Conservation (phyloP, 2,113 vertebrate species). For the Psittacula cyanocephala region DNA sequence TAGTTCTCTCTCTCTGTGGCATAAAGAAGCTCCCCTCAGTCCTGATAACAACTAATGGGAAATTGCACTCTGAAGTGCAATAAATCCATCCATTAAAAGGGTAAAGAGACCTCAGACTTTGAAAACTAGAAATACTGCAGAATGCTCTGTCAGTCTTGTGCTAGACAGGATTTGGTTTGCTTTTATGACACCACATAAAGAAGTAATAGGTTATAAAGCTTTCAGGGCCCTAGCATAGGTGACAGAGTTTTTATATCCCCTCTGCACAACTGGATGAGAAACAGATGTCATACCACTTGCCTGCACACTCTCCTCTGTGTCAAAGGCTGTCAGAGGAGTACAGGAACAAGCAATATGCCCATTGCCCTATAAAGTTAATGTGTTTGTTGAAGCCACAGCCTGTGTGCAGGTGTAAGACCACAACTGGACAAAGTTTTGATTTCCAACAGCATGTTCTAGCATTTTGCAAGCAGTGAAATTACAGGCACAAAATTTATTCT, state of each 20-base stretch:
- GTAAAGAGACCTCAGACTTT: background rate
- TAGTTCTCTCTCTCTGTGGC: background rate
- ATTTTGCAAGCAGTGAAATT: background rate
- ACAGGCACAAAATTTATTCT: background rate
- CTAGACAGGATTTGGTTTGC: conserved; percentile 17
- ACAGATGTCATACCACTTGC: background rate
- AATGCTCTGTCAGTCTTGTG: background rate
- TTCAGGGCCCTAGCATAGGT: conserved; percentile 24
- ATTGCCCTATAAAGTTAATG: background rate
- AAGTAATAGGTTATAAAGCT: conserved; percentile 51
- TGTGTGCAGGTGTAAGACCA: background rate
- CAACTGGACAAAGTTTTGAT: background rate
- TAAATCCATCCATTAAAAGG: conserved; percentile 9
- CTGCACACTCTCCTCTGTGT: background rate
- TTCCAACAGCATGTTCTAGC: background rate
- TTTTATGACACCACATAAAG: conserved; percentile 44
- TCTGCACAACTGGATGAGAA: conserved; percentile 22
- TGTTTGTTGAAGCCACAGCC: background rate
- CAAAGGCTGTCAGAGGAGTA: background rate
- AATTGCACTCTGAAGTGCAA: conserved; percentile 4
- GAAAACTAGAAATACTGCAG: background rate
- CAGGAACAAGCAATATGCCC: background rate
- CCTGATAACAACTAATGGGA: conserved; percentile 1
- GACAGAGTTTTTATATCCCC: background rate
- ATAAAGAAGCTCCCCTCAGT: background rate